Base-by-base conservation (phyloP, 2,888 invertebrate genomes). In the Hypena proboscidalis region DNA sequence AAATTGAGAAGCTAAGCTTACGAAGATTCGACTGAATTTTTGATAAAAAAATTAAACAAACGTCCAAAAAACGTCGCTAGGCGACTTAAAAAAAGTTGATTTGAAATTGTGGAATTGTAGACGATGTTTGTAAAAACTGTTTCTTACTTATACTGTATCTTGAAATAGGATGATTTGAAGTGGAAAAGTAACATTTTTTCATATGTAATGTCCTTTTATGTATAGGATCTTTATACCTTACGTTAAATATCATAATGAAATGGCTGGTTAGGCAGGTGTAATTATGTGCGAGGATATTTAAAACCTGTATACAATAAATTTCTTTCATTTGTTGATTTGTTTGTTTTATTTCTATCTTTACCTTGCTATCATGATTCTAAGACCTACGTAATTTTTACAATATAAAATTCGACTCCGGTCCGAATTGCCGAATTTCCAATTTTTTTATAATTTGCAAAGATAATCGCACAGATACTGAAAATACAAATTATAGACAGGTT, bases 241-340 rank as follows among this genome's bases (percentile, higher is more conserved):
- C 81, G 90, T 90, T 89, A 86, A 74, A 77, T 83, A 81, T 80
- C 80, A 77, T 81, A 83, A 80, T 77, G 80, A 84, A 73, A 77
- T 80, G 89, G 83, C 83, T 90, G 86, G 86, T 80, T 81, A 83
- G 83, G 84, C 85, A 86, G 85, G 85, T 86, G 84, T 85, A 80
- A 80, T 81, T 80, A 80, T 80, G 83, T 83, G 85, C 83, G 80
- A 89, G 85, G 83, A 88, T 89, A 88, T 89, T 90, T 88, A 89
- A 89, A 90, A 90, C 90, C 90, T 90, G 90, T 90, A 90, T 90
- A 90, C 90, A 90, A 90, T 90, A 90, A 88, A 90, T 87, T 90
- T 88, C 90, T 90, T 90, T 90, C 90, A 90, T 90, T 90, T 90
- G 90, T 90, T 90, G 90, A 90, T 70, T 69, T 70, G 58, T 67